A percentile compares a stretch with the other conserved stretches of the same genome.
These are phyloP conservation scores for Alauda arvensis DNA, from an alignment of 2,797 vertebrate genomes.

Conservation along the genomic window DNA sequence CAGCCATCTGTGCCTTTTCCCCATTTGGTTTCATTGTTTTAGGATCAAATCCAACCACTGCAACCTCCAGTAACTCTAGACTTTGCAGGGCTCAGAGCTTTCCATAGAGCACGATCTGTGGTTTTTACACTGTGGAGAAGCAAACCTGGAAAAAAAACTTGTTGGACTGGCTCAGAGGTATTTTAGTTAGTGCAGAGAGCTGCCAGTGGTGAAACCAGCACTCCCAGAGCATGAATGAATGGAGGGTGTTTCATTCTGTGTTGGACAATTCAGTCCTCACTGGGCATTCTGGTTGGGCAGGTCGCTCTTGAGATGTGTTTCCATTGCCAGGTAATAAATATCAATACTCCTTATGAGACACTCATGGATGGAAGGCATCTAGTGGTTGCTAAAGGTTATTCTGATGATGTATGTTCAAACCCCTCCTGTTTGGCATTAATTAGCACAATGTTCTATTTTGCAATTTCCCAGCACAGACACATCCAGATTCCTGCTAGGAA, in stretches of 20 bases:
- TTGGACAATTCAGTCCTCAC: not conserved
- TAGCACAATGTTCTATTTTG: slow-evolving; percentile 45
- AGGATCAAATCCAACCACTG: slow-evolving; percentile 46
- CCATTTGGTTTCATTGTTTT: slow-evolving; percentile 52
- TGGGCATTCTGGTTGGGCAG: slow-evolving; percentile 5
- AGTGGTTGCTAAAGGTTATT: slow-evolving; percentile 27
- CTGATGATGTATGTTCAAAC: slow-evolving; percentile 27
- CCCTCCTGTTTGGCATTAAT: slow-evolving; percentile 46
- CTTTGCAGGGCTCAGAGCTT: slow-evolving; percentile 18
- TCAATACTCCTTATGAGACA: slow-evolving; percentile 6
- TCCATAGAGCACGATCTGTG: slow-evolving; percentile 34
- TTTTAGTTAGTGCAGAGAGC: slow-evolving; percentile 31
- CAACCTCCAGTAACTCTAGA: slow-evolving; percentile 53
- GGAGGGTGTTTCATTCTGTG: slow-evolving; percentile 1
- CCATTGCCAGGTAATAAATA: slow-evolving; percentile 16
- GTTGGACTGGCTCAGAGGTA: slow-evolving; percentile 18
- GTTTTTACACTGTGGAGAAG: slow-evolving; percentile 33
- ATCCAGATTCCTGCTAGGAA: slow-evolving; percentile 47
- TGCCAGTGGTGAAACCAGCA: slow-evolving; percentile 46
- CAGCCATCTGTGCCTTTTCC: slow-evolving; percentile 55
- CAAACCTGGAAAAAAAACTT: slow-evolving; percentile 40
- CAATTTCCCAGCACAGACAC: slow-evolving; percentile 48
- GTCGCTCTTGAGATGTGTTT: not conserved
- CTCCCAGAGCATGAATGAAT: slow-evolving; percentile 10
- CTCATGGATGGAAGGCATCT: slow-evolving; percentile 14